Base-by-base conservation (phyloP, 2,888 invertebrate genomes). In the Callosobruchus maculatus region DNA sequence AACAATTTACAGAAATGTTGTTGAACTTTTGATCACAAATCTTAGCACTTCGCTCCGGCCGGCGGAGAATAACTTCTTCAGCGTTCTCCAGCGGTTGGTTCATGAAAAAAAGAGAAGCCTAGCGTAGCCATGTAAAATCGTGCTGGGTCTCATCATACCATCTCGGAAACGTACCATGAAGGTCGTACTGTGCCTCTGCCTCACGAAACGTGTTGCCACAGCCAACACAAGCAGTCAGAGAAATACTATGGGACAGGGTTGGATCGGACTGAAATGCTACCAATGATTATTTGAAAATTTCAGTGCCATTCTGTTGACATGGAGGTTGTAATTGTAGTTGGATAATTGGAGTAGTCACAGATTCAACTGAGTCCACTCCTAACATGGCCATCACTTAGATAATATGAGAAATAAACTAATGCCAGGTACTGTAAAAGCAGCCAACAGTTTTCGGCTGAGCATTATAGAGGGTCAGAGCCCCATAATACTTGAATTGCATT, bases 81-180 rank as follows among this genome's bases (percentile, higher is more conserved):
- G 7, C 2, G 26, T 26, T 26, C 13, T 49, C 18, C 5, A 49
- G 49, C 3, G 49, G 30, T 30, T 30, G 3, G 3, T 3, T 30
- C 30, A 71, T 67, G 70, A 71, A 71, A 71, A 71, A 13, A 49
- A 13, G 49, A 71, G 18, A 7, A 13, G 49, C 49, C 49, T 73
- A 71, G 71, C 22, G 70, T 72, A 75, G 73, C 74, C 74, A 73
- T 75, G 71, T 73, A 75, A 70, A 73, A 75, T 71, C 74, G 74
- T 73, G 74, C 73, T 67, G 73, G 73, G 73, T 67, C 72, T 71
- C 74, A 73, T 69, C 66, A 68, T 67, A 49, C 73, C 67, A 71
- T 31, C 73, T 75, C 67, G 70, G 71, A 73, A 75, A 75, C 73
- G 21, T 68, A 69, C 75, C 75, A 71, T 73, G 75, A 75, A 75